Percentiles rank a stretch among this genome's conserved stretches.
Conservation (phyloP, 2,797 vertebrate species). For the Brotula barbata region DNA sequence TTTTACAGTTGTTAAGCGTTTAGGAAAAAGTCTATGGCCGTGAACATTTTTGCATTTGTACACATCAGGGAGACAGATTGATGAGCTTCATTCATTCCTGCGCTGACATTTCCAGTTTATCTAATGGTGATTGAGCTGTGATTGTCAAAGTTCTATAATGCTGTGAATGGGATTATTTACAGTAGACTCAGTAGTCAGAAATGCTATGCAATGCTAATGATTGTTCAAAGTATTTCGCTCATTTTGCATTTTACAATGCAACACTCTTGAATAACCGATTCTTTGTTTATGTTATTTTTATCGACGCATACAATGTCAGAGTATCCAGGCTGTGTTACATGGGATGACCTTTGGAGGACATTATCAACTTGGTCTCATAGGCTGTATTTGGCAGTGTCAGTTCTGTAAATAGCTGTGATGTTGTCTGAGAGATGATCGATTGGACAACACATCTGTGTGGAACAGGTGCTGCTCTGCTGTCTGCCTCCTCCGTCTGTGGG, state of each 20-base stretch:
- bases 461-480: constrained; percentile 64
- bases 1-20: background rate
- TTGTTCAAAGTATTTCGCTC: constrained; percentile 7
- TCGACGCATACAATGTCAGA: constrained; percentile 13
- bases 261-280: background rate
- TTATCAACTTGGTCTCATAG: constrained; percentile 49
- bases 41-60: background rate
- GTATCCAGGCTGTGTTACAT: constrained; percentile 27
- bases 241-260: background rate
- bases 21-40: background rate
- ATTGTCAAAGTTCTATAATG: constrained; percentile 9
- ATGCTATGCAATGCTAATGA: constrained; percentile 24
- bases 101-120: constrained; percentile 1
- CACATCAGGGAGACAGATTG: constrained; percentile 1
- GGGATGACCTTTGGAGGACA: constrained; percentile 47
- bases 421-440: constrained; percentile 68
- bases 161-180: constrained; percentile 9
- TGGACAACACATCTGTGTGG: constrained; percentile 68
- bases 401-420: constrained; percentile 66
- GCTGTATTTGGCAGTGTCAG: constrained; percentile 54
- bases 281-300: constrained; percentile 2
- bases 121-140: constrained; percentile 10
- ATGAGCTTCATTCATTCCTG: background rate
- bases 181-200: constrained; percentile 8
- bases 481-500: constrained; percentile 47